These are phyloP conservation scores for Dolichoris vasculosae DNA, from an alignment of 1,140 invertebrate genomes.

Conservation along the genomic window DNA sequence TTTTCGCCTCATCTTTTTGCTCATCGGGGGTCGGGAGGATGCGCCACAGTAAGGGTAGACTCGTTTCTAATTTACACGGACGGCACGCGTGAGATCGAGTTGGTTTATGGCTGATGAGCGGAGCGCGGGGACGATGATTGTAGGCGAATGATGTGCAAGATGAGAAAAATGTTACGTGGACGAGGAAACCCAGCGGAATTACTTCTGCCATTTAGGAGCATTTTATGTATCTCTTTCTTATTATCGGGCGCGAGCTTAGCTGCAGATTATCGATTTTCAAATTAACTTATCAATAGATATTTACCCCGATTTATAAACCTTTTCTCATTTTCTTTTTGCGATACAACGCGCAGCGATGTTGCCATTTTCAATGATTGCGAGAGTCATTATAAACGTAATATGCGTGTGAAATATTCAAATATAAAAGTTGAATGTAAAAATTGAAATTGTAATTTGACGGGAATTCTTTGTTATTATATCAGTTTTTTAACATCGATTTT, in stretches of 20 bases:
- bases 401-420: not conserved
- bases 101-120: slow-evolving; percentile 20
- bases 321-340: not conserved
- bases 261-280: not conserved
- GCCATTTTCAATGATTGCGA: not conserved
- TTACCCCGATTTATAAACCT: not conserved
- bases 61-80: slow-evolving; percentile 31
- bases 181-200: not conserved
- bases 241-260: not conserved
- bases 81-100: slow-evolving; percentile 38
- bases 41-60: not conserved
- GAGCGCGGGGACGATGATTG: not conserved
- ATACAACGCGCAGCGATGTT: not conserved
- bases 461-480: too few species aligned
- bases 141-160: not conserved
- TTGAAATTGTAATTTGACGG: not conserved
- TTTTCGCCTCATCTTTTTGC: slow-evolving; percentile 12
- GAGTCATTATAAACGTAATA: not conserved
- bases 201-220: not conserved
- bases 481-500: too few species aligned
- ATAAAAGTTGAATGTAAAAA: not conserved
- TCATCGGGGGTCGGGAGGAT: not conserved
- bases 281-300: not conserved
- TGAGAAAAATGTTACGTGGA: not conserved
- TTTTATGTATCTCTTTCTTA: not conserved